phyloP scores from a whole-genome alignment of 1,140 invertebrate genomes.

The Drosophila trapezifrons region DNA sequence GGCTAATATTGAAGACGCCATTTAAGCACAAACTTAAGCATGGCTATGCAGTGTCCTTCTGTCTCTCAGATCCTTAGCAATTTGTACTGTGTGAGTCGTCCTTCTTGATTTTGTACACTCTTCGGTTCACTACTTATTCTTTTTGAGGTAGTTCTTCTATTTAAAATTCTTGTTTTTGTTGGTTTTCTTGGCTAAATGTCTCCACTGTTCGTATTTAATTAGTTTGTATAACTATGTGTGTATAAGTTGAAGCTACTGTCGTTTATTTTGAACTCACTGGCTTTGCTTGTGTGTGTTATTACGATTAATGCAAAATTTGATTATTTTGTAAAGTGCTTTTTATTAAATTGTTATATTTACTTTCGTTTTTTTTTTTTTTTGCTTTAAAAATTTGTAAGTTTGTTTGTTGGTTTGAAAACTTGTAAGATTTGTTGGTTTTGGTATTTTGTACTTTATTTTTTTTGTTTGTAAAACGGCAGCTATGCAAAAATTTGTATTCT shows the following conservation, averaged over 20 bases:
- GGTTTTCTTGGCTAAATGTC: conserved; percentile 39
- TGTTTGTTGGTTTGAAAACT: conserved; percentile 45
- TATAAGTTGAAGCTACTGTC: conserved; percentile 54
- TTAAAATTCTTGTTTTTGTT: conserved; percentile 28
- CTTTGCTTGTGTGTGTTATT: conserved; percentile 35
- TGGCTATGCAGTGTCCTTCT: conserved; percentile 71
- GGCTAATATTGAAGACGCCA: conserved; percentile 84
- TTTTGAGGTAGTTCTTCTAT: conserved; percentile 66
- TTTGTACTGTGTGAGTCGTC: conserved; percentile 30
- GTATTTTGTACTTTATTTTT: conserved; percentile 51
- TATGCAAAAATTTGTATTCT: conserved; percentile 61
- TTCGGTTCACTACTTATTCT: conserved; percentile 45
- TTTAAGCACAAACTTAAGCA: conserved; percentile 76
- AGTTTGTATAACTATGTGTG: conserved; percentile 27
- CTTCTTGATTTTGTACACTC: conserved; percentile 56
- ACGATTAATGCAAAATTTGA: conserved; percentile 36
- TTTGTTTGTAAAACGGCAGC: conserved; percentile 76
- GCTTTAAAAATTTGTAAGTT: conserved; percentile 68
- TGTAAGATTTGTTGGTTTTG: conserved; percentile 53
- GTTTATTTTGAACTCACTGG: conserved; percentile 77
- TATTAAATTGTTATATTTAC: conserved; percentile 59
- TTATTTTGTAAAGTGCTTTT: conserved; percentile 72
- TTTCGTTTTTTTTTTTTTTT: conserved; percentile 34
- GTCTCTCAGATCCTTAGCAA: conserved; percentile 23
- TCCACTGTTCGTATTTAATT: conserved; percentile 10